Evolutionary conservation across 2,113 vertebrate species (phyloP), one percentile per base, ranked within the genome.

Genomic region (Buteo buteo): DNA sequence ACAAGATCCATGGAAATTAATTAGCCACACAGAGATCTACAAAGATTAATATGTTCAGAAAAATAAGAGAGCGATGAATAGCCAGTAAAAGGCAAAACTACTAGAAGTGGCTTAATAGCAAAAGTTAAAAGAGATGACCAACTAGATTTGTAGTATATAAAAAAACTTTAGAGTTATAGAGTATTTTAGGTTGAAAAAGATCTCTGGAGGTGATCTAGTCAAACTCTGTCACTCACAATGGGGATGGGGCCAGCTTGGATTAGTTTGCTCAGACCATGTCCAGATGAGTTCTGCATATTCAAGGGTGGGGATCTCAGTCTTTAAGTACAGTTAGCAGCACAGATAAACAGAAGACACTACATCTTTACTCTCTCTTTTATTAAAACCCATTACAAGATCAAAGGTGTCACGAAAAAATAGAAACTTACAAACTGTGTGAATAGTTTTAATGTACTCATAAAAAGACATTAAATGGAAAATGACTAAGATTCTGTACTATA

Each of bases 381-480:
- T 98, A 93, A 57, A 98, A 59, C 89, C 72, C 91, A 96, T 96
- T 95, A 91, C 66, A 97, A 98, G 96, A 96, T 98, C 95, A 98
- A 97, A 97, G 94, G 91, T 94, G 83, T 97, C 96, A 98, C 95
- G 21, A 97, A 97, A 98, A 98, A 98, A 98, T 97, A 98, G 96
- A 98, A 98, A 97, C 91, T 98, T 97, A 98, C 98, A 98, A 98
- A 98, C 91, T 24, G 79, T 95, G 94, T 94, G 96, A 97, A 98
- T 90, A 97, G 82, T 94, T 97, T 97, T 96, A 97, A 97, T 96
- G 85, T 94, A 98, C 88, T 98, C 96, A 96, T 97, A 97, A 94
- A 97, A 94, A 95, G 96, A 97, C 94, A 96, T 95, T 74, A 93
- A 97, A 97, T 29, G 93, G 97, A 97, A 97, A 98, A 97, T 76